These are phyloP conservation scores for Luscinia luscinia DNA, from an alignment of 2,797 vertebrate genomes.

Conservation along the genomic window DNA sequence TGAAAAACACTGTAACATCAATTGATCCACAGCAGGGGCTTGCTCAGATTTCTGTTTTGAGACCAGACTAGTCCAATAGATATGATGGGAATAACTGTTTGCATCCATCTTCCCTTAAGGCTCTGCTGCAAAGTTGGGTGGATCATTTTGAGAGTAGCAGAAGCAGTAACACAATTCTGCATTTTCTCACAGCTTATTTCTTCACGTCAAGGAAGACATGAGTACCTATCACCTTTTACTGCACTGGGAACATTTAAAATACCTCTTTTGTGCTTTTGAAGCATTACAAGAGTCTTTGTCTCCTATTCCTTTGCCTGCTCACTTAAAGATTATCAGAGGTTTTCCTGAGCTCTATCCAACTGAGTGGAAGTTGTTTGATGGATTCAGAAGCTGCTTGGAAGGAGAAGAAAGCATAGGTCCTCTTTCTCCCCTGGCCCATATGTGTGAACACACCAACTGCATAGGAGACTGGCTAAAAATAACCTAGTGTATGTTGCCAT, in stretches of 20 bases:
- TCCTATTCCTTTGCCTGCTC: neutral
- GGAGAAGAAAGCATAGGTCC: neutral
- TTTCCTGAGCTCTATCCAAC: neutral
- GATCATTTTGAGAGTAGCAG: neutral
- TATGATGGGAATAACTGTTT: neutral
- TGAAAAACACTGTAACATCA: neutral
- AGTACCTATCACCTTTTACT: neutral
- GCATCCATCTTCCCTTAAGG: neutral
- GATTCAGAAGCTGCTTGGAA: neutral
- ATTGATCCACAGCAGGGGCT: neutral
- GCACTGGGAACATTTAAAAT: neutral
- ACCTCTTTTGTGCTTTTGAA: neutral
- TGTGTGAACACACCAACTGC: neutral
- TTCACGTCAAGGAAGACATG: neutral
- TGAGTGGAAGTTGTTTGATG: neutral
- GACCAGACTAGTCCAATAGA: neutral
- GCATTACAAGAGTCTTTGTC: neutral
- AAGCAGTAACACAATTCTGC: neutral
- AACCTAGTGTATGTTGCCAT: neutral
- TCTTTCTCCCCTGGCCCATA: rapidly evolving
- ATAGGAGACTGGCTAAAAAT: neutral
- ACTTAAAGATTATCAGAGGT: neutral
- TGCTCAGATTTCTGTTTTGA: neutral
- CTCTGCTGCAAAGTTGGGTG: neutral
- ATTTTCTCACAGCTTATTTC: neutral